These are phyloP conservation scores for Neopipo cinnamomea DNA, from an alignment of 2,113 vertebrate species.

Conservation along the genomic window DNA sequence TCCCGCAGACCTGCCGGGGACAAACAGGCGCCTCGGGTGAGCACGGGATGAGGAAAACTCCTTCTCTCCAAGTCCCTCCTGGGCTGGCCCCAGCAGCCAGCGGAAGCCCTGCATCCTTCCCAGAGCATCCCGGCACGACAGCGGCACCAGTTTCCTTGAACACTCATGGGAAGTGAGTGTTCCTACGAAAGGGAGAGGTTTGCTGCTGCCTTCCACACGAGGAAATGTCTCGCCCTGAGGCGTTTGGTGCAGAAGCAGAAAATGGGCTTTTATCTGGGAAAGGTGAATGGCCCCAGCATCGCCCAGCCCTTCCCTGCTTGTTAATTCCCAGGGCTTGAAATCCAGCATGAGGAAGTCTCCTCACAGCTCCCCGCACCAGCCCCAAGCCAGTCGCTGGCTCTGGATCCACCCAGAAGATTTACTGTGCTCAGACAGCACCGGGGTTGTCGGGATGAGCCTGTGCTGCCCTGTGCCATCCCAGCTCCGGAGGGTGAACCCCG, in stretches of 20 bases:
- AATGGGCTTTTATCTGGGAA: not conserved
- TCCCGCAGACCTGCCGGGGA: not conserved
- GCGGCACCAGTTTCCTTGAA: not conserved
- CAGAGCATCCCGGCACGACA: fast-evolving
- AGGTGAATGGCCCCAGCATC: fast-evolving
- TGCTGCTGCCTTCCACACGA: not conserved
- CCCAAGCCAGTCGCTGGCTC: fast-evolving
- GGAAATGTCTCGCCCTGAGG: not conserved
- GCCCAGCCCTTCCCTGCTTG: fast-evolving
- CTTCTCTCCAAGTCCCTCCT: not conserved
- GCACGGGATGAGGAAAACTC: not conserved
- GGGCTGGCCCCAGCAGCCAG: fast-evolving
- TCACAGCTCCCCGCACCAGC: not conserved
- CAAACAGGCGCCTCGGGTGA: not conserved
- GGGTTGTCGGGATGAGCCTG: not conserved
- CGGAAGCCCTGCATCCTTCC: not conserved
- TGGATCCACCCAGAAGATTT: not conserved
- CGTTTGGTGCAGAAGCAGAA: not conserved
- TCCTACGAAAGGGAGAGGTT: not conserved
- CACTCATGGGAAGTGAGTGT: not conserved
- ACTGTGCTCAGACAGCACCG: fast-evolving
- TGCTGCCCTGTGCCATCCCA: fast-evolving
- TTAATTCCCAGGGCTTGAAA: not conserved
- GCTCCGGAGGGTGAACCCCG: fast-evolving
- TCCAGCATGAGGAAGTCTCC: not conserved